Conservation (phyloP, 2,888 invertebrate species). For the Drosophila lutescens region DNA sequence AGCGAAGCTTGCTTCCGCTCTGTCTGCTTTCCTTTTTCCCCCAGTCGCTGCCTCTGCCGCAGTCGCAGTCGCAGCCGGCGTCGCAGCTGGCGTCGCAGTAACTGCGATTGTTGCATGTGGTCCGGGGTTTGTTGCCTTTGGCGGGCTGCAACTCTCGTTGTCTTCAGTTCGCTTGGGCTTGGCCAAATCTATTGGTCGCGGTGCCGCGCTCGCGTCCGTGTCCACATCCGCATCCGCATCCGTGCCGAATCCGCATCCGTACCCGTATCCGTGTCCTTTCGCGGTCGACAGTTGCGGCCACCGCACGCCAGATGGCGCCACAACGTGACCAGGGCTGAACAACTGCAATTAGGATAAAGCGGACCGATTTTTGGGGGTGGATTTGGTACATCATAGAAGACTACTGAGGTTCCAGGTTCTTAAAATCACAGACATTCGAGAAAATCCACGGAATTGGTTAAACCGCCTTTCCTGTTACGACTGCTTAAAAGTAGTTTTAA, state of each 20-base stretch:
- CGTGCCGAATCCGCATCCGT: conserved; percentile 8
- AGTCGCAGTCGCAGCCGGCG: conserved; percentile 45
- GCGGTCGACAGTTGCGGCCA: conserved; percentile 13
- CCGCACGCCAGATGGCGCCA: conserved; percentile 59
- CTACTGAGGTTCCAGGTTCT: not conserved
- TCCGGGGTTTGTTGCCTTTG: conserved; percentile 59
- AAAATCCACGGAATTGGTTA: not conserved
- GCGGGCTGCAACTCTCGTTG: conserved; percentile 72
- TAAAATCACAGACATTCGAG: not conserved
- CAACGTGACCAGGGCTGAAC: conserved; percentile 21
- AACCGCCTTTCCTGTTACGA: not conserved
- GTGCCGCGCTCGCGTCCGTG: conserved; percentile 64
- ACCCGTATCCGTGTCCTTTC: conserved; percentile 14
- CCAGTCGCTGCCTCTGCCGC: conserved; percentile 44
- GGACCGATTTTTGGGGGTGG: not conserved
- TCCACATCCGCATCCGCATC: conserved; percentile 47
- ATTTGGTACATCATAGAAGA: too few species aligned
- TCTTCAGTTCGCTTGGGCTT: conserved; percentile 74
- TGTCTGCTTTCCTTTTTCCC: conserved; percentile 42
- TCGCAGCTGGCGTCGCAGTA: conserved; percentile 36
- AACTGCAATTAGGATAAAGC: conserved; percentile 7
- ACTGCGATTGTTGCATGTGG: conserved; percentile 72
- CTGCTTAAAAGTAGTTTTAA: too few species aligned
- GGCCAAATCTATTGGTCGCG: conserved; percentile 77
- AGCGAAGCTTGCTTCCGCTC: conserved; percentile 47